Evolutionary conservation across 1,140 invertebrate species (phyloP), one percentile per base, ranked within the genome.

Genomic region (Atta colombica): DNA sequence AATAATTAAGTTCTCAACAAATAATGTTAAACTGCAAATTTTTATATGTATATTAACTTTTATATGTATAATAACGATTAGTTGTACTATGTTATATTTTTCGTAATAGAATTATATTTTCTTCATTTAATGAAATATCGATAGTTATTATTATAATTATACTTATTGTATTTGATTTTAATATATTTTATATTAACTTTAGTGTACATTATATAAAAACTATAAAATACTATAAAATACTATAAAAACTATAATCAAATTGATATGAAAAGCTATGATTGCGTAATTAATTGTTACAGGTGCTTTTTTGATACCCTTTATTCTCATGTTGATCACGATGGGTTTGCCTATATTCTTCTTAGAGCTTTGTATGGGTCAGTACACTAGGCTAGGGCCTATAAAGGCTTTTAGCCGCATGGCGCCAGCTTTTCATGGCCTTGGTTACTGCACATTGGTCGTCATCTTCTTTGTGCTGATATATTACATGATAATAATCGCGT

Each of bases 401-500:
- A 94, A 96, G 63, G 96, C 96, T 0, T 97, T 97, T 90, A 93
- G 90, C 0, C 94, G 96, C 1, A 96, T 97, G 86, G 96, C 96
- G 3, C 97, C 97, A 3, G 95, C 96, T 66, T 97, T 97, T 92
- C 96, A 95, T 85, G 97, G 97, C 1, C 92, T 97, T 0, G 97
- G 97, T 10, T 96, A 97, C 75, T 97, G 96, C 72, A 97, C 96
- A 7, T 93, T 97, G 18, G 96, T 98, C 14, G 97, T 98, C 77
- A 98, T 98, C 0, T 96, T 96, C 35, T 96, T 98, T 89, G 96
- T 98, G 39, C 97, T 97, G 66, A 96, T 98, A 8, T 98, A 98
- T 92, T 98, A 98, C 93, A 98, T 98, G 96, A 96, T 98, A 7
- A 97, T 98, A 65, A 96, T 98, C 0, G 96, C 97, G 0, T 98